phyloP scores from a whole-genome alignment of 2,113 vertebrate species.

The Xiphias gladius region DNA sequence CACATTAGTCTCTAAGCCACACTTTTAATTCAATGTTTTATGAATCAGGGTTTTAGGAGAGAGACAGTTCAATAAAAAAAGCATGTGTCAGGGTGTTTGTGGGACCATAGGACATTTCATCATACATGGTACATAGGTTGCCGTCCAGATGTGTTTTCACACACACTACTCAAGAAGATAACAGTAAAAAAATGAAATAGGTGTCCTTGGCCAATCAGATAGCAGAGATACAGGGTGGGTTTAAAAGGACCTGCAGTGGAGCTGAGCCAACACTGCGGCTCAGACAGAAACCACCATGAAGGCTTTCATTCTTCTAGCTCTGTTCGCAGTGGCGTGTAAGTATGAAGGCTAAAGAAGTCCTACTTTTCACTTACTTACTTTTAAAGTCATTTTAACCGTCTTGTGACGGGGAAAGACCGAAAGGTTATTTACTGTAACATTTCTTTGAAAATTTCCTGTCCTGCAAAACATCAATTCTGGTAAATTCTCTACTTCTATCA shows the following conservation, averaged over 20 bases:
- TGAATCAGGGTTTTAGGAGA: too few species aligned
- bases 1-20: not conserved
- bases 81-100: too few species aligned
- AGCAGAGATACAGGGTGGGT: conserved; percentile 9
- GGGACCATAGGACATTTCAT: too few species aligned
- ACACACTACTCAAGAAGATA: not conserved
- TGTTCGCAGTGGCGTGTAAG: conserved; percentile 78
- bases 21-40: too few species aligned
- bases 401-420: too few species aligned
- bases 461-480: not conserved
- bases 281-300: conserved; percentile 60
- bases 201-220: conserved; percentile 42
- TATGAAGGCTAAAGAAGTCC: not conserved
- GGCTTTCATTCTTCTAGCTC: conserved; percentile 75
- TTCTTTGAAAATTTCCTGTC: not conserved
- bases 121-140: too few species aligned
- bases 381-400: not conserved
- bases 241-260: conserved; percentile 34
- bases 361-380: not conserved
- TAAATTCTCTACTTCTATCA: not conserved
- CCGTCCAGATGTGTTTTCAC: conserved; percentile 58
- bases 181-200: not conserved
- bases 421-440: not conserved
- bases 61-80: too few species aligned
- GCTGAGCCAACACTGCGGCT: conserved; percentile 14